Evolutionary conservation across 2,888 invertebrate species (phyloP).

Genomic region (Arctia plantaginis): DNA sequence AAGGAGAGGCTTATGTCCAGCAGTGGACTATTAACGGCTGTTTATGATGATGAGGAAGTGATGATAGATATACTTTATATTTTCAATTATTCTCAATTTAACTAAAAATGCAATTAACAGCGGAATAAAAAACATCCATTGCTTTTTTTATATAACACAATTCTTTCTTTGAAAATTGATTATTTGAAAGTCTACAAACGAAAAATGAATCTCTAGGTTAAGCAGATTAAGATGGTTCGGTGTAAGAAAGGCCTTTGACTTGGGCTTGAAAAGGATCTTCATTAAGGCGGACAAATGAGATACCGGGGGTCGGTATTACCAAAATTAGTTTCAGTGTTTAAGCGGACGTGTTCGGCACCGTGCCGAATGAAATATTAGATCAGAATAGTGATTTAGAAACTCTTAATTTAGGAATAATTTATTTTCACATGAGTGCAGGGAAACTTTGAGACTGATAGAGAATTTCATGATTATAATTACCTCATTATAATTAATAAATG

Average conservation of each 20-base stretch:
- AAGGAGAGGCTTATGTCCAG: too few species aligned
- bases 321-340: conserved; percentile 63
- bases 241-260: conserved; percentile 51
- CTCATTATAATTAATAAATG: neutral
- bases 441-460: neutral
- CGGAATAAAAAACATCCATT: neutral
- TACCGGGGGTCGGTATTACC: conserved; percentile 59
- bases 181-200: conserved; percentile 1
- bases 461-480: neutral
- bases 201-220: neutral
- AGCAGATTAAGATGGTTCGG: conserved; percentile 32
- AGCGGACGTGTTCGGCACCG: conserved; percentile 43
- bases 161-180: neutral
- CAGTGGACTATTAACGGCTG: too few species aligned
- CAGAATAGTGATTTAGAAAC: conserved; percentile 35
- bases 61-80: too few species aligned
- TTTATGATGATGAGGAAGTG: too few species aligned
- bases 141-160: neutral
- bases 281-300: conserved; percentile 69
- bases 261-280: conserved; percentile 64
- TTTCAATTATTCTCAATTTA: too few species aligned
- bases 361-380: conserved; percentile 49
- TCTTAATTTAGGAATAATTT: neutral
- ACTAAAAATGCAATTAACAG: too few species aligned
- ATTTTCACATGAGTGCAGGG: neutral